phyloP scores from a whole-genome alignment of 2,113 vertebrate species.

The Hucho hucho region DNA sequence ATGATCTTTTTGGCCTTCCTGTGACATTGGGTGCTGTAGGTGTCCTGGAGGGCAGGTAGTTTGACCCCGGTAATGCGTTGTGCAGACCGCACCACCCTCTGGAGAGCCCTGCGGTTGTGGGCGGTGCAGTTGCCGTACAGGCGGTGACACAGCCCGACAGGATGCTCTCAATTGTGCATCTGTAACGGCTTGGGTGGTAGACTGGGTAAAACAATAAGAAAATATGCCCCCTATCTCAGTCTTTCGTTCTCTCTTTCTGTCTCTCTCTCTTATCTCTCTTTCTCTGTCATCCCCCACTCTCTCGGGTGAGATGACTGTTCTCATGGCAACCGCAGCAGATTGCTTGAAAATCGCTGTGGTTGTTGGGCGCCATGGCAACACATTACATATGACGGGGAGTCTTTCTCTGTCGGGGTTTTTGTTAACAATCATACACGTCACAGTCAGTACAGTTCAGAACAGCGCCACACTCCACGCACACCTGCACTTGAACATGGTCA shows the following conservation, averaged over 20 bases:
- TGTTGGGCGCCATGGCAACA: conserved; percentile 74
- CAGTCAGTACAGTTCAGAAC: background rate
- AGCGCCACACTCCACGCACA: background rate
- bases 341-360: conserved; percentile 74
- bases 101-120: no score
- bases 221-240: conserved; percentile 35
- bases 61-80: no score
- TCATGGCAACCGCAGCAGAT: conserved; percentile 77
- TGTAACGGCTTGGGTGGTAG: conserved; percentile 45
- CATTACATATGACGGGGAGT: conserved; percentile 54
- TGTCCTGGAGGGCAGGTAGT: no score
- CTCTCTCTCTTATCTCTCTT: conserved; percentile 14
- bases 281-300: conserved; percentile 32
- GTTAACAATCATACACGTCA: background rate
- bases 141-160: no score
- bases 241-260: conserved; percentile 24
- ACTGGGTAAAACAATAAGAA: conserved; percentile 40
- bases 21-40: no score
- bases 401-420: conserved; percentile 16
- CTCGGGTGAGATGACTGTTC: conserved; percentile 71
- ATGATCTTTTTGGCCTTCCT: no score
- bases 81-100: no score
- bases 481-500: background rate
- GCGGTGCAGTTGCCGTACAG: no score
- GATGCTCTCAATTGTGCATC: no score